Percentiles rank a stretch among this genome's conserved stretches.
Evolutionary conservation across 2,888 invertebrate genomes (phyloP).

Genomic region (Rhaphigaster nebulosa): DNA sequence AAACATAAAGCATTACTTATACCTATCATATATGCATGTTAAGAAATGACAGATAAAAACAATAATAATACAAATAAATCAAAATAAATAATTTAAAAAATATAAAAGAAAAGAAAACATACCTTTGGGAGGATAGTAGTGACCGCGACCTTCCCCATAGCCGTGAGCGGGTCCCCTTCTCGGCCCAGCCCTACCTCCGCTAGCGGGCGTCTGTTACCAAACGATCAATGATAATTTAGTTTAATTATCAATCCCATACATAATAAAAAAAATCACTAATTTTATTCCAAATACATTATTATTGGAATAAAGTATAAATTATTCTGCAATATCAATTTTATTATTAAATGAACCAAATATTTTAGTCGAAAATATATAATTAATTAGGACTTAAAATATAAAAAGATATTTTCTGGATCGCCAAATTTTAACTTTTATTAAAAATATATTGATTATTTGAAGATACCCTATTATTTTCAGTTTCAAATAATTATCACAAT

Average conservation of each 20-base stretch:
- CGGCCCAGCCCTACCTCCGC: constrained; percentile 51
- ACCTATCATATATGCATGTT: neutral
- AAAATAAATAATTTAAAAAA: neutral
- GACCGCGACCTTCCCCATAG: constrained; percentile 80
- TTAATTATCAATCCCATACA: neutral
- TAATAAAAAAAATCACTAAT: neutral
- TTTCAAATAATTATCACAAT: neutral
- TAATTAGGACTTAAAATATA: neutral
- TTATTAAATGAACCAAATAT: neutral
- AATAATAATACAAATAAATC: constrained; percentile 3
- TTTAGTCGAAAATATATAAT: neutral
- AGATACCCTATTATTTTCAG: neutral
- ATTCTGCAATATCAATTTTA: neutral
- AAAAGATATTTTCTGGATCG: neutral
- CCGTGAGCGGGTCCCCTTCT: constrained; percentile 75
- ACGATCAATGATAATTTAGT: constrained; percentile 6
- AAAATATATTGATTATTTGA: neutral
- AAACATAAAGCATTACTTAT: neutral
- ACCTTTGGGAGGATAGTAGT: constrained; percentile 82
- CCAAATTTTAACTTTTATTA: neutral
- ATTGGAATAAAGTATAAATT: neutral
- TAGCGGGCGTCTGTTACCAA: constrained; percentile 38
- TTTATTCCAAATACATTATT: neutral
- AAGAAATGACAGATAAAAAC: neutral
- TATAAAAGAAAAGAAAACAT: constrained; percentile 63